A percentile compares a stretch with the other conserved stretches of the same genome.
phyloP scores from a whole-genome alignment of 2,888 invertebrate species.

The Phaonia tiefii region DNA sequence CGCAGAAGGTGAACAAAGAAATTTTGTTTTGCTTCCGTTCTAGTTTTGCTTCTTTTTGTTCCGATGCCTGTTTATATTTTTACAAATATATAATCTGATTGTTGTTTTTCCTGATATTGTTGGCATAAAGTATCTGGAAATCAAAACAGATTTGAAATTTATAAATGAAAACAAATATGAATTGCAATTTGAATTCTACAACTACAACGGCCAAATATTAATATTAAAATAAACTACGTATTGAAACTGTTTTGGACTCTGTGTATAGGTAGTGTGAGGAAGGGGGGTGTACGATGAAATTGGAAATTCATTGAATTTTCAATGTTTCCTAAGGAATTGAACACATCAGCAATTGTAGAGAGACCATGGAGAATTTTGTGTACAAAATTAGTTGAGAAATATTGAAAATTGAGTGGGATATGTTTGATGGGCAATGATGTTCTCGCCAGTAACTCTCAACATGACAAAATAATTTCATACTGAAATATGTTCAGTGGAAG shows the following conservation, averaged over 20 bases:
- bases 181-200: not conserved
- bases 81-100: conserved; percentile 15
- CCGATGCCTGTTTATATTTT: not conserved
- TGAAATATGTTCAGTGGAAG: conserved; percentile 20
- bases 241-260: not conserved
- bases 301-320: conserved; percentile 45
- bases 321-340: not conserved
- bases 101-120: not conserved
- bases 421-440: not conserved
- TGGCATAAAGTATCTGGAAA: not conserved
- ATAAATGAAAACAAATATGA: conserved; percentile 4
- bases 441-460: conserved; percentile 22
- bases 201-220: not conserved
- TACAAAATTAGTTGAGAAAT: conserved; percentile 21
- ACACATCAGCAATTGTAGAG: conserved; percentile 32
- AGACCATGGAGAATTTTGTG: conserved; percentile 14
- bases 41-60: conserved; percentile 1
- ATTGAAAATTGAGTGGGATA: conserved; percentile 1
- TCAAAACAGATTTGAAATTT: conserved; percentile 4
- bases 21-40: not conserved
- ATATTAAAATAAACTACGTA: not conserved
- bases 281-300: conserved; percentile 11
- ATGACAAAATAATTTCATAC: conserved; percentile 33
- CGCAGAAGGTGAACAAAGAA: not conserved
- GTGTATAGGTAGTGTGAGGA: not conserved